Conservation (phyloP, 2,113 vertebrate genomes). For the Strix uralensis region DNA sequence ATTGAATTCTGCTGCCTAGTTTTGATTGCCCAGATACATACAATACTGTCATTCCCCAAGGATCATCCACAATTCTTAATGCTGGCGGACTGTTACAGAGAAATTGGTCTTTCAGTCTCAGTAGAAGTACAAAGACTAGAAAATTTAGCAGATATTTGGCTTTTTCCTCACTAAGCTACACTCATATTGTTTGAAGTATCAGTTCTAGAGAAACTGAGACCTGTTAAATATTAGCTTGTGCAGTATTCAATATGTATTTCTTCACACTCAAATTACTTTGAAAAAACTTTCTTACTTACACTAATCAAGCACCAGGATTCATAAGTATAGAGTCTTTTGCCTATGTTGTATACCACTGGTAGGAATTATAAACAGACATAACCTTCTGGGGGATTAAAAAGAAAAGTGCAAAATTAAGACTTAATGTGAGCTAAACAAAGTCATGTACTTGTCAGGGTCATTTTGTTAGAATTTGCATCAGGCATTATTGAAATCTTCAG, state of each 20-base stretch:
- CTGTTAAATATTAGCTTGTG: neutral
- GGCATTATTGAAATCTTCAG: neutral
- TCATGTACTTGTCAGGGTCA: neutral
- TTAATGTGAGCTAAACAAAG: neutral
- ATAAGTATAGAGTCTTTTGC: neutral
- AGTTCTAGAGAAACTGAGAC: neutral
- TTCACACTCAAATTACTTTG: neutral
- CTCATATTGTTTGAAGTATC: neutral
- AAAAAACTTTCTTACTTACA: neutral
- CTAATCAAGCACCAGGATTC: neutral
- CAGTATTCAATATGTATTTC: neutral
- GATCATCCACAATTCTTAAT: neutral
- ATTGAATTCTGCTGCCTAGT: neutral
- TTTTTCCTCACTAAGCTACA: neutral
- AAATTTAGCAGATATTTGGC: neutral
- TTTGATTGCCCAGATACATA: neutral
- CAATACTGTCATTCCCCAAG: neutral
- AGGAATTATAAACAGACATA: neutral
- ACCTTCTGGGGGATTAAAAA: neutral
- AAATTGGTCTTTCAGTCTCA: neutral
- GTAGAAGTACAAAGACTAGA: neutral
- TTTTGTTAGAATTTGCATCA: neutral
- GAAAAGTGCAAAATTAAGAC: neutral
- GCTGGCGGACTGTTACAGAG: neutral
- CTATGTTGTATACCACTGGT: too few species aligned